Percentiles rank a stretch among this genome's conserved stretches.
phyloP scores from a whole-genome alignment of 2,113 vertebrate genomes.

The Burhinus oedicnemus region DNA sequence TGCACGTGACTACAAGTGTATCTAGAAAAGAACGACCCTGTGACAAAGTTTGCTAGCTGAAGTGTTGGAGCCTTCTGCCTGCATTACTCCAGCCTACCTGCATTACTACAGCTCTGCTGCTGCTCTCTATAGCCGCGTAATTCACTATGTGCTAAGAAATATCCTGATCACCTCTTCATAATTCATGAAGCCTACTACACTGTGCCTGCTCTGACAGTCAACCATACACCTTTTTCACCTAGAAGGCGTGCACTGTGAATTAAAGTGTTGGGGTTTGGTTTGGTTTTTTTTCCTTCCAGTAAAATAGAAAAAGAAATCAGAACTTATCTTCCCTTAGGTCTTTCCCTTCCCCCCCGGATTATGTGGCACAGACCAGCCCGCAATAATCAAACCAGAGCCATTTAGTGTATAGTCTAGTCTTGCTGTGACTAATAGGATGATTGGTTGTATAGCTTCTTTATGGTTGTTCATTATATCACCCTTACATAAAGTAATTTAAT shows the following conservation, averaged over 20 bases:
- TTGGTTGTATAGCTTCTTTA: slow-evolving; percentile 83
- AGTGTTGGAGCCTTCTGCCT: neutral
- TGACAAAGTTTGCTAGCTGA: neutral
- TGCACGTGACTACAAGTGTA: accelerated
- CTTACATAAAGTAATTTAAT: slow-evolving; percentile 88
- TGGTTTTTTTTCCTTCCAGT: neutral
- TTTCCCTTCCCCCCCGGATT: slow-evolving; percentile 13
- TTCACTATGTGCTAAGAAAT: neutral
- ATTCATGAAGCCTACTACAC: neutral
- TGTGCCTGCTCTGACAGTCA: neutral
- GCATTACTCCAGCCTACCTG: neutral
- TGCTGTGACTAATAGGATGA: slow-evolving; percentile 87
- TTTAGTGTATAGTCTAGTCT: slow-evolving; percentile 80
- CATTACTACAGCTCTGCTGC: neutral
- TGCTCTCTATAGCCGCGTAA: neutral
- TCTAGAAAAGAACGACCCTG: neutral
- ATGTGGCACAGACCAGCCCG: slow-evolving; percentile 54
- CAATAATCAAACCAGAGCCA: slow-evolving; percentile 75
- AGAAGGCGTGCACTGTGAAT: neutral
- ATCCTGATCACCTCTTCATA: neutral
- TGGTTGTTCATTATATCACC: slow-evolving; percentile 85
- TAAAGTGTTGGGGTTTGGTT: neutral
- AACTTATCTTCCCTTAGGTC: neutral
- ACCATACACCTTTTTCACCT: neutral
- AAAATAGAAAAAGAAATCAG: slow-evolving; percentile 24